Conservation (phyloP, 2,797 vertebrate genomes). For the Pseudotriccus pelzelni region DNA sequence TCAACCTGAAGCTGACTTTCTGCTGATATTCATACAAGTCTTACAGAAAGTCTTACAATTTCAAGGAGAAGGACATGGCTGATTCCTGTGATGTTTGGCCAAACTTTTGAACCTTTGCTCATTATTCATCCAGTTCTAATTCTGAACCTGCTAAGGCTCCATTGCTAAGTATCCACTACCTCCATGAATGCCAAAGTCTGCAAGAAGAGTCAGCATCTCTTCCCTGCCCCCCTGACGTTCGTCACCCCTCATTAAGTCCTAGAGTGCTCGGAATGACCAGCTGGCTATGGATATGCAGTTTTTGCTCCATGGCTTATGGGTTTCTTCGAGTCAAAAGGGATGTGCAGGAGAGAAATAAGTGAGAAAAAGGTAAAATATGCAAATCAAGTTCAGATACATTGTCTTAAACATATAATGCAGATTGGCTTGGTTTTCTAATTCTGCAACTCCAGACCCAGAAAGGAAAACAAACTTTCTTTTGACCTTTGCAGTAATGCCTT, state of each 20-base stretch:
- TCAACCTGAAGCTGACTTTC: not conserved
- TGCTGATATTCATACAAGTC: not conserved
- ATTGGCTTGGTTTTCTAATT: not conserved
- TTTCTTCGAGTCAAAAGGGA: not conserved
- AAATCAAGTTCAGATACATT: not conserved
- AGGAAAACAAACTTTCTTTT: not conserved
- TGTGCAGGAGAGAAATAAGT: not conserved
- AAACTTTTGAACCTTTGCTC: not conserved
- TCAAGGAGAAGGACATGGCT: not conserved
- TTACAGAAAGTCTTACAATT: not conserved
- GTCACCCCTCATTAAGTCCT: not conserved
- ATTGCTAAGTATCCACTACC: not conserved
- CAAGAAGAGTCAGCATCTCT: not conserved
- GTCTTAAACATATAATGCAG: not conserved
- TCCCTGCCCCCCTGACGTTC: rapidly evolving
- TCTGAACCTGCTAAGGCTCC: not conserved
- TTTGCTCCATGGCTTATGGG: not conserved
- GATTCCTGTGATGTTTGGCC: not conserved
- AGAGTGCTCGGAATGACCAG: not conserved
- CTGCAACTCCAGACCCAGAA: not conserved
- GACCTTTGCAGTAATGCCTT: not conserved
- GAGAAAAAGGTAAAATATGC: not conserved
- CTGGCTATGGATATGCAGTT: not conserved
- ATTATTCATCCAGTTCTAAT: not conserved
- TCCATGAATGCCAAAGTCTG: not conserved